Conservation (phyloP, 2,888 invertebrate genomes). For the Germaria angustata region DNA sequence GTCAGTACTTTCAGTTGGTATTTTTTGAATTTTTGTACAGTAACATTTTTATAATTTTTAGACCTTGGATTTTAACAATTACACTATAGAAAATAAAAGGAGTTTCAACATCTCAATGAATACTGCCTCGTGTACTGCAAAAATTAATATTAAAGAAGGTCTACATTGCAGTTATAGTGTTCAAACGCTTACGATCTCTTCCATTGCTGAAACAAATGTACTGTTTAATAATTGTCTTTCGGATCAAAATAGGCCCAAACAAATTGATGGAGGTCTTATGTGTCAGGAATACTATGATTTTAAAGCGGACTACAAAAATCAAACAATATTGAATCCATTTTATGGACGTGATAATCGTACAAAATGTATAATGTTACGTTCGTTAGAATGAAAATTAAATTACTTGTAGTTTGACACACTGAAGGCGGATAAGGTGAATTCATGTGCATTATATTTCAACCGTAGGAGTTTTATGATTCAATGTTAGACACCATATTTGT, state of each 20-base stretch:
- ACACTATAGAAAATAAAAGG: constrained; percentile 26
- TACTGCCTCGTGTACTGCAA: constrained; percentile 24
- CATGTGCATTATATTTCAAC: too few relatives aligned
- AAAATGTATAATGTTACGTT: constrained; percentile 14
- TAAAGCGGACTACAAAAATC: constrained; percentile 28
- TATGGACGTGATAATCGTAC: constrained; percentile 27
- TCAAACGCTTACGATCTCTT: constrained; percentile 12
- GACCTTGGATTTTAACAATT: constrained; percentile 25
- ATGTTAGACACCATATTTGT: too few relatives aligned
- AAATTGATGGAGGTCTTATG: neutral
- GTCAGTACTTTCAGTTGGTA: neutral
- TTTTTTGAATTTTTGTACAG: too few relatives aligned
- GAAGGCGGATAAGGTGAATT: neutral
- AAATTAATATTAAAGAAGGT: constrained; percentile 31
- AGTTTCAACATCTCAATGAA: constrained; percentile 42
- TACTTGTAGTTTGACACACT: too few relatives aligned
- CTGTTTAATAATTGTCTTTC: constrained; percentile 46
- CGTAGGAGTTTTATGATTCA: too few relatives aligned
- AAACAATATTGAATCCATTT: constrained; percentile 66
- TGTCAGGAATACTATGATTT: neutral
- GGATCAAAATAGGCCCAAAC: neutral
- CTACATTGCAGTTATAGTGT: constrained; percentile 53
- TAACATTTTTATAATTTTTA: neutral
- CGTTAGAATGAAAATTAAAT: neutral
- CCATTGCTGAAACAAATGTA: constrained; percentile 6